phyloP scores from a whole-genome alignment of 2,888 invertebrate genomes.

The Hirtodrosophila alboralis region DNA sequence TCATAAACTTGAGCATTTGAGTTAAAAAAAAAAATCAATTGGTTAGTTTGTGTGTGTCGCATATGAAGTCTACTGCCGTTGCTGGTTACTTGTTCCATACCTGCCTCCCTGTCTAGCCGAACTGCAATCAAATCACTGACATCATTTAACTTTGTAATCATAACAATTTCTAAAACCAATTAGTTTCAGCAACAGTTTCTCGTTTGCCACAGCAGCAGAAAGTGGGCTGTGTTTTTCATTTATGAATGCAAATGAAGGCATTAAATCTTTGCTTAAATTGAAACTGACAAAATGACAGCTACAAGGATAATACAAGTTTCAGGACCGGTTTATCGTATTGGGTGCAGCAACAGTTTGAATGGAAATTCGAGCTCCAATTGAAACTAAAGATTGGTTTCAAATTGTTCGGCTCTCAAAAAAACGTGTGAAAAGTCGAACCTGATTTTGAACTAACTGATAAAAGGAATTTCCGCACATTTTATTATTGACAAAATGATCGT shows the following conservation, averaged over 20 bases:
- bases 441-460: conserved; percentile 35
- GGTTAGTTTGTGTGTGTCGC: conserved; percentile 2
- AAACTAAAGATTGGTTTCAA: conserved; percentile 26
- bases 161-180: conserved; percentile 78
- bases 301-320: conserved; percentile 63
- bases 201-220: conserved; percentile 34
- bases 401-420: conserved; percentile 6
- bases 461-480: conserved; percentile 46
- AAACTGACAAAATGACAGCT: conserved; percentile 69
- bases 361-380: conserved; percentile 38
- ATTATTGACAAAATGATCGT: conserved; percentile 47
- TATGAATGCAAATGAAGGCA: conserved; percentile 77
- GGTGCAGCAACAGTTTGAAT: conserved; percentile 33
- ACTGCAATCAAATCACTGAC: conserved; percentile 69
- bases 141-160: conserved; percentile 78
- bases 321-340: conserved; percentile 49
- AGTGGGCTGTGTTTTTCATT: conserved; percentile 73
- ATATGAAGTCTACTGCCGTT: conserved; percentile 18
- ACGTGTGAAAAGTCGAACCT: conserved; percentile 62
- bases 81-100: conserved; percentile 4
- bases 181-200: conserved; percentile 52
- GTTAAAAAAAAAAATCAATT: conserved; percentile 44
- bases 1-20: conserved; percentile 60
- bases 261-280: conserved; percentile 73
- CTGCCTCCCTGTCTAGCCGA: conserved; percentile 44